Base-by-base conservation (phyloP, 2,797 vertebrate genomes). In the Acanthornis magna region DNA sequence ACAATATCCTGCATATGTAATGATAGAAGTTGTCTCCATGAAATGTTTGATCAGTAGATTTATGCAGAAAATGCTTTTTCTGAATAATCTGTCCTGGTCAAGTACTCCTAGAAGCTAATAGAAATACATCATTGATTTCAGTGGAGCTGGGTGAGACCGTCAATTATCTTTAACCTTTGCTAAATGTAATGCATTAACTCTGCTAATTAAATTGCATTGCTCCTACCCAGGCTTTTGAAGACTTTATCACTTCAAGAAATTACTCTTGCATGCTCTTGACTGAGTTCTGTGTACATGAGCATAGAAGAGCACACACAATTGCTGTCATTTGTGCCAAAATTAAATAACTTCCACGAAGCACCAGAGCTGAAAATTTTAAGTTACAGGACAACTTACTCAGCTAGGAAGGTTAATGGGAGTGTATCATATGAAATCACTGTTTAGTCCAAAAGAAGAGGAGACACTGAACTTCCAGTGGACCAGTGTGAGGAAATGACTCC, bases 211-310 rank as follows among this genome's bases (percentile, higher is more conserved):
- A 72, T 85, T 71, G 53, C 47, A 14, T 60, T 88, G 54, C 76
- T 91, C 43, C 63, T 88, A 62, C 53, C 32, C 40, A 66, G 58
- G 27, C 58, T 91, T 95, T 91, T 85, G 83, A 90, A 88, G 73
- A 84, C 88, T 89, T 91, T 40, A 77, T 85, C 72, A 65, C 87
- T 93, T 83, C 26, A 79, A 74, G 55, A 89, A 93, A 60, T 87
- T 71, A 75, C 29, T 85, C 40, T 73, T 75, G 13, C 20, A 13
- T 78, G 70, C 43, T 90, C 34, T 86, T 84, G 54, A 21, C 38
- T 88, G 55, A 38, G 47, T 81, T 84, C 43, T 75, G 10, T 65
- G 17, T 72, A 70, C 6, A 6, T 25, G 43, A 81, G 73, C 62
- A 90, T 55, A 72, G 40, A 48, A 60, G 43, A 75, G 36, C 4